Base-by-base conservation (phyloP, 1,140 invertebrate species). In the Tribolium madens region DNA sequence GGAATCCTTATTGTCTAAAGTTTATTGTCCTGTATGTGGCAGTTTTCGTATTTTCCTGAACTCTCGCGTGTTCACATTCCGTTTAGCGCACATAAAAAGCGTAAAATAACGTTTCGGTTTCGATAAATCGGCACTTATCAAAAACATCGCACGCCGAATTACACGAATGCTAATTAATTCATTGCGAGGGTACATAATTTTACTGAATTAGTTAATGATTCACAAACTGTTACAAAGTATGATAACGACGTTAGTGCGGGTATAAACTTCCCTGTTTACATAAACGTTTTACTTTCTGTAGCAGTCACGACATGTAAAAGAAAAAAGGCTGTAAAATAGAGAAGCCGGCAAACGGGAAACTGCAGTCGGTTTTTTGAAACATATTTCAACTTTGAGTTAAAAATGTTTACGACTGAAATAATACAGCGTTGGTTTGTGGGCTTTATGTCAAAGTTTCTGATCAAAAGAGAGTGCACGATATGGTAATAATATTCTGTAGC, bases 201-300 rank as follows among this genome's bases (percentile, higher is more conserved):
- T 10, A 15, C 53, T 18, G 57, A 14, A 33, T 64, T 64, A 33
- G 57, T 64, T 64, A 64, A 64, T 64, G 57, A 64, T 64, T 64
- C 57, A 64, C 57, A 64, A 64, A 64, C 57, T 64, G 57, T 9
- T 33, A 64, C 57, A 64, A 64, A 64, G 57, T 64, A 64, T 64
- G 21, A 64, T 33, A 64, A 33, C 57, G 26, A 64, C 26, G 14
- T 64, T 21, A 64, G 52, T 33, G 57, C n/a, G 26, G 57, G 10
- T 33, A 64, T 64, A 64, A 64, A 31, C 36, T 64, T 31, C 26
- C 17, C 12, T 13, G 21, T 64, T 33, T 13, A 33, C 57, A 64
- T 33, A 14, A 64, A 64, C 26, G 14, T 33, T 64, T 60, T 21
- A 13, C 53, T 10, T 60, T 21, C 5, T 14, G 36, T 42, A 7